Evolutionary conservation across 2,888 invertebrate species (phyloP), one percentile per base, ranked within the genome.

Genomic region (Tachystola acroxantha): DNA sequence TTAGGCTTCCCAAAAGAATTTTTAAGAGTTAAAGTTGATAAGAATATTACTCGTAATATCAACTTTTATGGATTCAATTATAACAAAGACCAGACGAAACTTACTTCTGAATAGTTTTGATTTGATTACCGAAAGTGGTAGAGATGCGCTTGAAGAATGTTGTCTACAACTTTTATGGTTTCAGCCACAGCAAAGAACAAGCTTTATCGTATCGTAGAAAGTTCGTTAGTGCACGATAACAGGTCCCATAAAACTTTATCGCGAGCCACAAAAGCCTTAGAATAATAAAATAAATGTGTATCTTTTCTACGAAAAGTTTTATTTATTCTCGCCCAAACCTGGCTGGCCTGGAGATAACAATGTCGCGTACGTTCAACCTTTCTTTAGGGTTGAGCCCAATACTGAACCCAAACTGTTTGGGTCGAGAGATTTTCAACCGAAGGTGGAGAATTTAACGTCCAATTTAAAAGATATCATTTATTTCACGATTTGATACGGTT

Each of bases 221-320:
- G 76, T 79, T 75, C 58, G 75, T 77, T 73, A 76, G 66, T 61
- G 64, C 48, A 52, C 48, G 72, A 79, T 79, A 80, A 74, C 71
- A 66, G 61, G 69, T 64, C 67, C 70, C 77, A 78, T 82, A 80
- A 78, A 79, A 71, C 64, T 70, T 39, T 82, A 85, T 84, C 84
- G 66, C 58, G 49, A 59, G 64, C 62, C 58, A 67, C 66, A 72
- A 68, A 64, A 64, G 58, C 61, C 69, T 67, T 64, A 66, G 71
- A 78, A 81, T 75, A 79, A 82, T 76, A 84, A 81, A 80, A 75
- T 78, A 78, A 76, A 80, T 77, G 71, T 73, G 63, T 74, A 62
- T 70, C 65, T 78, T 61, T 85, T 85, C 84, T 80, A 76, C 73
- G 82, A 82, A 84, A 57, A 66, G 62, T 77, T 75, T 78, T 78